phyloP scores from a whole-genome alignment of 2,888 invertebrate genomes.

The Mayetiola destructor region DNA sequence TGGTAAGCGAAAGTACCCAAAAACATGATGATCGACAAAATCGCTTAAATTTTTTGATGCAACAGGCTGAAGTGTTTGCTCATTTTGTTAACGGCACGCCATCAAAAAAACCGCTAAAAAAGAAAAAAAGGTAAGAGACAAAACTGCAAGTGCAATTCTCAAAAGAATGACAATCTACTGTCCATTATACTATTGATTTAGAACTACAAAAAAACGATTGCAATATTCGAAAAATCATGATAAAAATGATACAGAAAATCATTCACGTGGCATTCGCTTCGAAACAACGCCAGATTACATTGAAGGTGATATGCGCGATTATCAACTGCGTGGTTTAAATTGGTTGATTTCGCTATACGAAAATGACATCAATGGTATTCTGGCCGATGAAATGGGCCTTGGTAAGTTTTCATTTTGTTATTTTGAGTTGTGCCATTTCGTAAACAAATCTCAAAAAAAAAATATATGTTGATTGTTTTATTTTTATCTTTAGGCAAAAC shows the following conservation, averaged over 20 bases:
- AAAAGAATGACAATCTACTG: too few relatives aligned
- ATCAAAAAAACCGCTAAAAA: not conserved
- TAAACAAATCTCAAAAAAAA: not conserved
- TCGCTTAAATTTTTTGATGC: slow-evolving; percentile 88
- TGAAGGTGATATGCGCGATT: slow-evolving; percentile 89
- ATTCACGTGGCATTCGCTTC: slow-evolving; percentile 62
- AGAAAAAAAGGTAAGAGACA: slow-evolving; percentile 43
- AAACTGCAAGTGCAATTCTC: too few relatives aligned
- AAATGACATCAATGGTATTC: slow-evolving; percentile 96
- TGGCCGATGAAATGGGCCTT: slow-evolving; percentile 98
- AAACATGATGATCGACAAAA: slow-evolving; percentile 89
- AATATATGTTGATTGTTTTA: not conserved
- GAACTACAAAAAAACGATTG: not conserved
- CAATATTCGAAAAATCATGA: slow-evolving; percentile 94
- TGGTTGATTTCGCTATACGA: slow-evolving; percentile 99
- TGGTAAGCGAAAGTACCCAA: too few relatives aligned
- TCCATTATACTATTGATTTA: too few relatives aligned
- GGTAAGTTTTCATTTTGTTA: not conserved
- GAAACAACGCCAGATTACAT: slow-evolving; percentile 83
- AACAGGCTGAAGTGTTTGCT: slow-evolving; percentile 96
- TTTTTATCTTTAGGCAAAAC: slow-evolving; percentile 74
- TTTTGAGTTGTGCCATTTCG: not conserved
- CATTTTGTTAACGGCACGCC: slow-evolving; percentile 77
- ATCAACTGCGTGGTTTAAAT: slow-evolving; percentile 93
- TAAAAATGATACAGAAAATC: slow-evolving; percentile 80